Evolutionary conservation across 2,888 invertebrate species (phyloP).

Genomic region (Punctoribates punctum): DNA sequence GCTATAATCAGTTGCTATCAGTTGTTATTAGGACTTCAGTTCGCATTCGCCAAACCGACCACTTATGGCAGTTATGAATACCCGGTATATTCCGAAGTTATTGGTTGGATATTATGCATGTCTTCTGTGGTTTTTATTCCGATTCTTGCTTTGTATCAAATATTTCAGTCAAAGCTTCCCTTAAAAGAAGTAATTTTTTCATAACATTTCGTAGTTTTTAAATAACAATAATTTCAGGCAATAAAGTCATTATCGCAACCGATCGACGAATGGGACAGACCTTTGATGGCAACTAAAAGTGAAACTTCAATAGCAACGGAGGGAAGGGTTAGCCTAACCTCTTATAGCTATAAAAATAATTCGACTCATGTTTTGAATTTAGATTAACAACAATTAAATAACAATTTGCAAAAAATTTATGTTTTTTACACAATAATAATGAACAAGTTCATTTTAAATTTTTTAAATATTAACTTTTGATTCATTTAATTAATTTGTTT

Average conservation of each 20-base stretch:
- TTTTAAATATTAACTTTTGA: too few species aligned
- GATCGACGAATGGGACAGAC: not conserved
- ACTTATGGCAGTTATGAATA: slow-evolving; percentile 34
- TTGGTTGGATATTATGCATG: slow-evolving; percentile 27
- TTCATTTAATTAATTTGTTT: too few species aligned
- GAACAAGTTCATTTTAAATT: too few species aligned
- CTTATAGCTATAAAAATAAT: too few species aligned
- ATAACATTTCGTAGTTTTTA: not conserved
- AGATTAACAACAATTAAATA: too few species aligned
- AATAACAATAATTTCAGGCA: not conserved
- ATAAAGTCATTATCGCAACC: not conserved
- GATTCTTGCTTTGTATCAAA: slow-evolving; percentile 11
- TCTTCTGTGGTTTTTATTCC: slow-evolving; percentile 36
- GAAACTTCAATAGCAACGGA: too few species aligned
- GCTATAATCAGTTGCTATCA: not conserved
- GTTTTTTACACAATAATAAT: too few species aligned
- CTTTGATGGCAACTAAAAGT: too few species aligned
- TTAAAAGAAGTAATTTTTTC: not conserved
- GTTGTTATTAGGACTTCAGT: not conserved
- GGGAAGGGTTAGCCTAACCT: too few species aligned
- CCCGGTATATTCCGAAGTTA: slow-evolving; percentile 26
- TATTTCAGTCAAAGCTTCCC: not conserved
- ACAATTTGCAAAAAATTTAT: too few species aligned
- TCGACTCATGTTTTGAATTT: too few species aligned
- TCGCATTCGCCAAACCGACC: not conserved